These are phyloP conservation scores for Galaxea fascicularis DNA, from an alignment of 92 coral and sea anemone species.

Conservation along the genomic window DNA sequence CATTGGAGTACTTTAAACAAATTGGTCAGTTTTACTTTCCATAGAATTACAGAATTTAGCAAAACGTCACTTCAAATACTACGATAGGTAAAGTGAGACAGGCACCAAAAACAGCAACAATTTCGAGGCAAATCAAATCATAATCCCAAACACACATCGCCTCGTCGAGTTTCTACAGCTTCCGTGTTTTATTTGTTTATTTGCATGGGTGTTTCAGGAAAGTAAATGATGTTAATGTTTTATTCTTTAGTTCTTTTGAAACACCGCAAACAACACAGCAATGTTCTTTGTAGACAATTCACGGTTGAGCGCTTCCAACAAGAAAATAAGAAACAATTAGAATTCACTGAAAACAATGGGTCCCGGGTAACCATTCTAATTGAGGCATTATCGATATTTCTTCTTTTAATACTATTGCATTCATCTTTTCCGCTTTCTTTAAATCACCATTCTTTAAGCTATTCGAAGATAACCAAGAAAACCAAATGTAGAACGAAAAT, in stretches of 20 bases:
- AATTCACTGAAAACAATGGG: not conserved
- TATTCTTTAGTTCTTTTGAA: not conserved
- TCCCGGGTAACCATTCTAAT: not conserved
- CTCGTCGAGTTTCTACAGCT: no score
- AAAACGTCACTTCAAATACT: no score
- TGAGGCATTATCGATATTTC: not conserved
- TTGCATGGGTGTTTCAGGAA: no score
- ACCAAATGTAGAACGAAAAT: not conserved
- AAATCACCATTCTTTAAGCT: not conserved
- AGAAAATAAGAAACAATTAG: not conserved
- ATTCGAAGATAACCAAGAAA: not conserved
- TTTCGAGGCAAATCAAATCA: no score
- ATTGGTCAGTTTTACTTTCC: no score
- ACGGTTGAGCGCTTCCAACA: constrained; percentile 18
- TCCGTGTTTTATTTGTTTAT: no score
- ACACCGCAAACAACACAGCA: not conserved
- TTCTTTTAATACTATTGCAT: not conserved
- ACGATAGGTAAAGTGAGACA: no score
- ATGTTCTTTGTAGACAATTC: not conserved
- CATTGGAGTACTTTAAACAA: no score
- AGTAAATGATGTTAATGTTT: no score
- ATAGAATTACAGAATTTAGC: no score
- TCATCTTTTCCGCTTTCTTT: not conserved
- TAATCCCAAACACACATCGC: no score
- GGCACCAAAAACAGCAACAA: no score